Evolutionary conservation across 2,888 invertebrate species (phyloP), one percentile per base, ranked within the genome.

Genomic region (Graphium colonna): DNA sequence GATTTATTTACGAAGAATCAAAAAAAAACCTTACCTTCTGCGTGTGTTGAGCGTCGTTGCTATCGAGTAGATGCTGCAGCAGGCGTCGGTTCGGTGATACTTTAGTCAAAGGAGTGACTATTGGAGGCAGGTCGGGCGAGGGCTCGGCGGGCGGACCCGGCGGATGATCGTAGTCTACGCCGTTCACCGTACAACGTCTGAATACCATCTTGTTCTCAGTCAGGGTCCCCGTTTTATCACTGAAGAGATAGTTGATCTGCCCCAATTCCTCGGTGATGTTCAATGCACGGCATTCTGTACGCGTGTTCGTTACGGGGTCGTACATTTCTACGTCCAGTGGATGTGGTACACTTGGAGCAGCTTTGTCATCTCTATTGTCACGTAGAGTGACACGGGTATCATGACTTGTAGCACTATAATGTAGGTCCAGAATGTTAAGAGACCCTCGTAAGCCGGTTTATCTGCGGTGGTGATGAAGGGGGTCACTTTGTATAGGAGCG

Each of bases 191-290:
- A 74, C 98, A 98, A 45, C 96, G 91, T 52, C 97, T 93, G 82
- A 99, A 99, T 71, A 98, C 92, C 98, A 99, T 99, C 81, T 97
- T 95, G 80, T 99, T 99, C 83, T 98, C 98, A 0, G 99, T 99
- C 52, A 99, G 87, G 1, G 99, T 99, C 4, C 99, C 99, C 0
- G 99, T 99, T 87, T 99, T 99, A 79, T 99, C 99, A 8, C 97
- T 97, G 85, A 99, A 98, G 60, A 99, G 92, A 73, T 98, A 98
- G 60, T 77, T 78, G 62, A 94, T 93, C 89, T 99, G 98, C 1
- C 99, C 99, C 65, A 99, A 91, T 83, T 99, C 98, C 81, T 99
- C 98, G 0, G 98, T 97, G 60, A 99, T 98, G 79, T 99, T 98
- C 73, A 98, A 92, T 39, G 98, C 98, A 38, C 98, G 93, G 77